phyloP scores from a whole-genome alignment of 1,140 invertebrate genomes.

The Leptinotarsa lineolata region DNA sequence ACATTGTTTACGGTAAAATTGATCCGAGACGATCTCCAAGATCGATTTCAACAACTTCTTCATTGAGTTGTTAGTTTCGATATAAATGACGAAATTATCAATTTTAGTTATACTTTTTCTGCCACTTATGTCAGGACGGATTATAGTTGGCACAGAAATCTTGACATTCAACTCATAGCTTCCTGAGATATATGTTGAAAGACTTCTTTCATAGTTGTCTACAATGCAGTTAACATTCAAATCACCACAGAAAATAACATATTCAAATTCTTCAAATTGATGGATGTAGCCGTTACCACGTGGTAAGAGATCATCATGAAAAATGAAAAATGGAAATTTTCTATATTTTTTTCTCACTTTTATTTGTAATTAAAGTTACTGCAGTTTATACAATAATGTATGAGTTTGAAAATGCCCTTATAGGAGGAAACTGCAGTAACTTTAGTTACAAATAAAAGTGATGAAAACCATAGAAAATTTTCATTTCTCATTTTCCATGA shows the following conservation, averaged over 20 bases:
- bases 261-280: too few relatives aligned
- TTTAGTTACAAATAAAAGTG: too few relatives aligned
- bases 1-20: not conserved
- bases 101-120: not conserved
- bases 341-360: too few relatives aligned
- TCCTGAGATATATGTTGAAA: not conserved
- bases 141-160: not conserved
- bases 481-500: too few relatives aligned
- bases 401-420: too few relatives aligned
- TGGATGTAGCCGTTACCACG: too few relatives aligned
- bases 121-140: not conserved
- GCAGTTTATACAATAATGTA: too few relatives aligned
- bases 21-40: not conserved
- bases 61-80: not conserved
- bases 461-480: too few relatives aligned
- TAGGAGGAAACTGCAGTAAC: too few relatives aligned
- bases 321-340: too few relatives aligned
- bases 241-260: not conserved
- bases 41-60: not conserved
- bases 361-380: too few relatives aligned
- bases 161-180: not conserved
- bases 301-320: too few relatives aligned
- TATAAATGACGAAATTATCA: not conserved
- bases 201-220: not conserved
- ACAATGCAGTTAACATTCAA: not conserved